Evolutionary conservation across 2,113 vertebrate species (phyloP).

Genomic region (Laticauda colubrina): DNA sequence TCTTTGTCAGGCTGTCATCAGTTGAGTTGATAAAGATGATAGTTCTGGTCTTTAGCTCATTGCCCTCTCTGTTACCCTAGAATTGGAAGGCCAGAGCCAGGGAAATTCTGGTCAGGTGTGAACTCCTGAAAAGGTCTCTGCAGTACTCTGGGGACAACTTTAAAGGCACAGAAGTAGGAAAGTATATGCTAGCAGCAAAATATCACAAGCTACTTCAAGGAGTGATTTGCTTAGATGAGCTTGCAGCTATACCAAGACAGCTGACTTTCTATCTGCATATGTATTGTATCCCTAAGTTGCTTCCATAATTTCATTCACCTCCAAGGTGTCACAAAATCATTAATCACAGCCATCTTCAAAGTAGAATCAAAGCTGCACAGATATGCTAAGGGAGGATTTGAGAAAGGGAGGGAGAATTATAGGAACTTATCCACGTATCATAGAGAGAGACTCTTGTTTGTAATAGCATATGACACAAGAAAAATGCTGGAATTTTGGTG

Average conservation of each 20-base stretch:
- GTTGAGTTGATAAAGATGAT: background rate
- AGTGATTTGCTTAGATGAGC: slow-evolving; percentile 62
- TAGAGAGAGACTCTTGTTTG: background rate
- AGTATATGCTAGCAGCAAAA: background rate
- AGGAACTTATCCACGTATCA: background rate
- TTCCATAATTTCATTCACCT: background rate
- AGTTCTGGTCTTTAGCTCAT: background rate
- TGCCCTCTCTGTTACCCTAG: background rate
- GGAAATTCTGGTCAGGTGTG: background rate
- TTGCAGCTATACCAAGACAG: slow-evolving; percentile 60
- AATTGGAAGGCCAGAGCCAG: background rate
- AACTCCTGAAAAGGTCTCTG: background rate
- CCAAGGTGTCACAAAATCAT: background rate
- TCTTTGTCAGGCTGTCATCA: background rate
- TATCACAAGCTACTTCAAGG: slow-evolving; percentile 47
- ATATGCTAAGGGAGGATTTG: background rate
- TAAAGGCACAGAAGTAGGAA: slow-evolving; percentile 61
- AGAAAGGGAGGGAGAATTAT: background rate
- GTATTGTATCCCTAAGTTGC: background rate
- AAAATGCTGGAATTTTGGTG: background rate
- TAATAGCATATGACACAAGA: background rate
- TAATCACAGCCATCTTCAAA: background rate
- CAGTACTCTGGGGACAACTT: slow-evolving; percentile 31
- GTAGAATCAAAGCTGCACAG: background rate
- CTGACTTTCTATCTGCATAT: background rate